phyloP scores from a whole-genome alignment of 64 coral and sea anemone species.

The Montipora capricornis region DNA sequence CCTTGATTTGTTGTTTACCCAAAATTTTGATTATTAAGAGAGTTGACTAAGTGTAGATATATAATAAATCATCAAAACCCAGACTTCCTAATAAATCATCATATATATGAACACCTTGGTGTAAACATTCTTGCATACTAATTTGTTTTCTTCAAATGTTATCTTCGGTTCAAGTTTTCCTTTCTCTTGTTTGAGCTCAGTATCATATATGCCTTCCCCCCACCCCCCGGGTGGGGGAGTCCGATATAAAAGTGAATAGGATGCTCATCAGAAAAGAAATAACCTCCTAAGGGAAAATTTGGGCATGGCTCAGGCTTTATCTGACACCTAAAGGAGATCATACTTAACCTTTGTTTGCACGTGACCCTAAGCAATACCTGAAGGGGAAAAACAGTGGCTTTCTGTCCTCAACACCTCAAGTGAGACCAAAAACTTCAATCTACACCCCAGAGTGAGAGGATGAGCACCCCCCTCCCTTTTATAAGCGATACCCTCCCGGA shows the following conservation, averaged over 20 bases:
- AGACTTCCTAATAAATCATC: conserved; percentile 1
- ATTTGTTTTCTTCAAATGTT: conserved; percentile 38
- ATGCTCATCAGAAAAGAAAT: conserved; percentile 7
- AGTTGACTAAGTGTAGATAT: conserved; percentile 14
- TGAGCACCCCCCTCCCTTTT: too few species aligned
- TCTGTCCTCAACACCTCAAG: conserved; percentile 15
- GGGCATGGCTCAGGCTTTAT: background rate
- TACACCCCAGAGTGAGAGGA: background rate
- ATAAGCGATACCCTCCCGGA: background rate
- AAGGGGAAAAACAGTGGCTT: conserved; percentile 24
- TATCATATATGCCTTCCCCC: background rate
- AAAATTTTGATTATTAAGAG: conserved; percentile 11
- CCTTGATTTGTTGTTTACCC: conserved; percentile 7
- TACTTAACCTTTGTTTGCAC: conserved; percentile 22
- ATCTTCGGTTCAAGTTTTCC: conserved; percentile 26
- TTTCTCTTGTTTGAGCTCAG: conserved; percentile 19
- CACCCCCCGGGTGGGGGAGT: too few species aligned
- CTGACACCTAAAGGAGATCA: conserved; percentile 9
- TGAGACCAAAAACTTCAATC: too few species aligned
- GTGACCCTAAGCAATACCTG: conserved; percentile 34
- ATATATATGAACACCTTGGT: conserved; percentile 5
- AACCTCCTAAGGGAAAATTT: background rate
- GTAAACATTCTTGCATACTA: conserved; percentile 5
- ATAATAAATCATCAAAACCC: conserved; percentile 1
- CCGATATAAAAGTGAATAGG: background rate